Evolutionary conservation across 2,113 vertebrate species (phyloP).

Genomic region (Haplochromis burtoni): DNA sequence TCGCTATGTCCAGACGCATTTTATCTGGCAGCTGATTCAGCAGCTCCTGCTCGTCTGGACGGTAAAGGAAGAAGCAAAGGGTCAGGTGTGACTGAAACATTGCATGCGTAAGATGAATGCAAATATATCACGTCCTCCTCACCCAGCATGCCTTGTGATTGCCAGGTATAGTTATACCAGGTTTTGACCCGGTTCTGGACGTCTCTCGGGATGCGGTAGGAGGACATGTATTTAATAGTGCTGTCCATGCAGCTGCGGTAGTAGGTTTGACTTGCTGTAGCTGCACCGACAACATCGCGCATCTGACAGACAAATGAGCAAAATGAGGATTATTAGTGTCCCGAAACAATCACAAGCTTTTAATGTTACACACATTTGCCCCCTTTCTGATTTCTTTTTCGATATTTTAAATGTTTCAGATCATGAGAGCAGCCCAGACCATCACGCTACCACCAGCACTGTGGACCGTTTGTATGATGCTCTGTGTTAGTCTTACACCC

Average conservation of each 20-base stretch:
- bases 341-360: neutral
- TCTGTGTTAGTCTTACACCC: neutral
- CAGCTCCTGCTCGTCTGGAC: conserved; percentile 88
- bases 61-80: neutral
- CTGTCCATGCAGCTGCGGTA: conserved; percentile 94
- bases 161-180: conserved; percentile 98
- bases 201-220: conserved; percentile 84
- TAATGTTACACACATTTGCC: neutral
- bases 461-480: neutral
- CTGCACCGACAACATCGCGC: conserved; percentile 93
- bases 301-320: conserved; percentile 69
- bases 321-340: neutral
- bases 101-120: fast-evolving
- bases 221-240: conserved; percentile 95
- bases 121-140: conserved; percentile 42
- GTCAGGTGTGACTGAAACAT: neutral
- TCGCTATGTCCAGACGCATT: conserved; percentile 92
- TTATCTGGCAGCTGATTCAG: conserved; percentile 92
- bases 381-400: neutral
- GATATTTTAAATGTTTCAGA: neutral
- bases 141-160: conserved; percentile 99
- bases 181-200: conserved; percentile 93
- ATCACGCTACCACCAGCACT: neutral
- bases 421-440: neutral
- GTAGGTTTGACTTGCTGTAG: conserved; percentile 87